Evolutionary conservation across 1,140 invertebrate species (phyloP), one percentile per base, ranked within the genome.

Genomic region (Vollenhovia emeryi): DNA sequence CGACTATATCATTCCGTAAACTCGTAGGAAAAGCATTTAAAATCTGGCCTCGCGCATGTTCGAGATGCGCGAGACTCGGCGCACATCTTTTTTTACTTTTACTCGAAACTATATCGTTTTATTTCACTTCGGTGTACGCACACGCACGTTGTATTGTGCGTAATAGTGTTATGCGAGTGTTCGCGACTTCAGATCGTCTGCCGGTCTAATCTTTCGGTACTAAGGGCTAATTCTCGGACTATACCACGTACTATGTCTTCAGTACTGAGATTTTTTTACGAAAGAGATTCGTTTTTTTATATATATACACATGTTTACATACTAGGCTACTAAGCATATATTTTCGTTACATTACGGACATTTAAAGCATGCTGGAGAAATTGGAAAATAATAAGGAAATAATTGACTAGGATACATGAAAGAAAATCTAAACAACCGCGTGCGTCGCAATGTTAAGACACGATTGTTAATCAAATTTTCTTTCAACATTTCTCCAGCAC

Each of bases 1-100:
- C n/a, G 33, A 87, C 4, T n/a, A 78, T 64, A 15, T 76, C 71
- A 89, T 87, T 88, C 52, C 80, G 43, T 88, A 59, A 76, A 74
- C 55, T 55, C 9, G 8, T 64, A 78, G 9, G 50, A 52, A 24
- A 59, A 48, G 55, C 45, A 71, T 57, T 71, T 87, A 7, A 6
- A 64, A 33, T 60, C 15, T 60, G 43, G 13, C 30, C 13, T 7
- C 7, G 24, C 57, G 50, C 21, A 18, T 59, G 9, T 27, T 43
- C 8, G 24, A 76, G 36, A 40, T 18, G 9, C 13, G 15, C 45
- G 4, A 55, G 1, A 55, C 68, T 50, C 18, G 3, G 30, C 43
- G 30, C 43, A 64, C 7, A 52, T 13, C 36, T 21, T 59, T 75
- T 50, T 52, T 36, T 40, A 43, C n/a, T 21, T 79, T 59, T 76